These are phyloP conservation scores for Melipona bicolor DNA, from an alignment of 2,888 invertebrate genomes.

Conservation along the genomic window DNA sequence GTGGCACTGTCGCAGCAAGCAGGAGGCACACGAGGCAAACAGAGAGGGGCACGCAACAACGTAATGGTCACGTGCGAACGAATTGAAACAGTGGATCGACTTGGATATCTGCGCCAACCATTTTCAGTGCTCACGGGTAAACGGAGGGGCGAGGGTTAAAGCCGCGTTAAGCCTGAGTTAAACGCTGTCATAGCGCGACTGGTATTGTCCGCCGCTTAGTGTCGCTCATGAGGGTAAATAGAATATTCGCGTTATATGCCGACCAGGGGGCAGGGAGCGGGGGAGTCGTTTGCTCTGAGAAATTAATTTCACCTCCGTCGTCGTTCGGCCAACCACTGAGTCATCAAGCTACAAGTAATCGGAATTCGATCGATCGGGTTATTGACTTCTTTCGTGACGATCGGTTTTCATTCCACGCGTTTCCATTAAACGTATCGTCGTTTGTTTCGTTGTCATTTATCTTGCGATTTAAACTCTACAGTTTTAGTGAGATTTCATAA, in stretches of 20 bases:
- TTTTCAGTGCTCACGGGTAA: slow-evolving; percentile 58
- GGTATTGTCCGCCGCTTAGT: slow-evolving; percentile 66
- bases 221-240: slow-evolving; percentile 68
- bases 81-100: slow-evolving; percentile 67
- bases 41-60: background rate
- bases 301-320: slow-evolving; percentile 58
- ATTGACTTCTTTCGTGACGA: too few species aligned
- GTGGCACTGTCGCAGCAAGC: slow-evolving; percentile 26
- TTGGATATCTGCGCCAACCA: slow-evolving; percentile 53
- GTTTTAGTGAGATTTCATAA: too few species aligned
- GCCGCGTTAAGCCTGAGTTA: slow-evolving; percentile 72
- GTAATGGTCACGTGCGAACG: slow-evolving; percentile 52
- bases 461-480: too few species aligned
- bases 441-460: too few species aligned
- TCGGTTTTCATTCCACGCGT: too few species aligned
- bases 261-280: background rate
- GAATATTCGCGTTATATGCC: slow-evolving; percentile 58
- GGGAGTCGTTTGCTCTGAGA: slow-evolving; percentile 57
- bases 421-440: too few species aligned
- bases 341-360: slow-evolving; percentile 18
- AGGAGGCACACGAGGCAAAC: background rate
- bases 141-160: slow-evolving; percentile 57
- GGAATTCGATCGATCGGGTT: too few species aligned
- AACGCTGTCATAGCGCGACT: slow-evolving; percentile 62
- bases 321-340: slow-evolving; percentile 23